Base-by-base conservation (phyloP, 2,113 vertebrate genomes). In the Osmerus eperlanus region DNA sequence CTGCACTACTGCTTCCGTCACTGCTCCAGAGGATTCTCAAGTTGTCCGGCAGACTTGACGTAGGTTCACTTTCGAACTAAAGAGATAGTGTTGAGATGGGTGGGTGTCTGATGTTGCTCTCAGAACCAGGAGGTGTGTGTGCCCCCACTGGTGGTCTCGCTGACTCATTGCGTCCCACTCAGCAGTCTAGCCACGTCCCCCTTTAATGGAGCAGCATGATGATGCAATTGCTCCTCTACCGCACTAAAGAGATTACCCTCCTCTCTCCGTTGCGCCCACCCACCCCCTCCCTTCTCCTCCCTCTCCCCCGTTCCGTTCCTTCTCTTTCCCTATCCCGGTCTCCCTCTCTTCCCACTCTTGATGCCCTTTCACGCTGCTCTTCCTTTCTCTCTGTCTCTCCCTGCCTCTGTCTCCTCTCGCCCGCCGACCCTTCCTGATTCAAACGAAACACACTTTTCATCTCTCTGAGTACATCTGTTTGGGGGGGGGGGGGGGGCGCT, bases 111-210 rank as follows among this genome's bases (percentile, higher is more conserved):
- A 28, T 28, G 29, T 72, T 52, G 36, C 53, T 59, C 28, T 47
- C 9, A 47, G 14, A 25, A 47, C 29, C 23, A 18, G 36, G 13
- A 4, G 15, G 70, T 55, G 32, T 32, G 67, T 72, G 74, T 67
- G 63, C 77, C 68, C 68, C 68, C 60, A 70, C 61, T 71, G 67
- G 69, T 63, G 72, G 79, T 86, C 79, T 79, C 32, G 85, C 89
- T 90, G 89, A 91, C 83, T 91, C 89, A 91, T 77, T 75, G 78
- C 78, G 75, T 78, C 81, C 84, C 79, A 66, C 79, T 90, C 83
- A 70, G 86, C 87, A 91, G 82, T 85, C 88, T 11, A 65, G 77
- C 83, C 90, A 89, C 81, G 84, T 86, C 71, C 78, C 52, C 74
- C 76, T 85, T 86, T 88, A 86, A 86, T 86, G 77, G 82, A 88